Evolutionary conservation across 2,113 vertebrate genomes (phyloP).

Genomic region (Xiphorhynchus elegans): DNA sequence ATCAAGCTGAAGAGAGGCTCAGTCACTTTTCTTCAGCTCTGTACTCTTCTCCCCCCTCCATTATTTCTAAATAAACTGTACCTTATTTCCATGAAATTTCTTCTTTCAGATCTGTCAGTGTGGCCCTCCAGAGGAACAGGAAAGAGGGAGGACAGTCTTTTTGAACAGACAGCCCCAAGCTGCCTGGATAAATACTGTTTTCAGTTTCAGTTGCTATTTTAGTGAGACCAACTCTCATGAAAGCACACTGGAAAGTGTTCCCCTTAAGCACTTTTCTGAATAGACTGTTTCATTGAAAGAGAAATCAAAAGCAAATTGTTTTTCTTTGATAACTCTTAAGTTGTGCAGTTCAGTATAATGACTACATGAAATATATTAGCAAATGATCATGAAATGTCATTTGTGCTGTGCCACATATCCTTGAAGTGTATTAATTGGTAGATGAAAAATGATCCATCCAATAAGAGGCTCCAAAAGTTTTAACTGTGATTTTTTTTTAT

Average conservation of each 20-base stretch:
- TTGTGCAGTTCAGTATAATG: background rate
- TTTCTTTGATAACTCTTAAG: constrained; percentile 12
- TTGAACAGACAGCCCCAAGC: constrained; percentile 37
- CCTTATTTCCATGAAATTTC: constrained; percentile 40
- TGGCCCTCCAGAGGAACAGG: background rate
- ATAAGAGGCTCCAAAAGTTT: background rate
- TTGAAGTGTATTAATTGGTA: background rate
- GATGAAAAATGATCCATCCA: background rate
- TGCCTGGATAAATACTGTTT: constrained; percentile 40
- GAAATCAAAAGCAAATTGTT: constrained; percentile 54
- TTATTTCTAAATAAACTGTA: constrained; percentile 44
- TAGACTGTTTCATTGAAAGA: background rate
- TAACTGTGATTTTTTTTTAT: background rate
- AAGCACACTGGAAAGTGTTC: background rate
- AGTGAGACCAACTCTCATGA: constrained; percentile 55
- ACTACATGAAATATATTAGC: background rate
- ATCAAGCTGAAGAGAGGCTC: background rate
- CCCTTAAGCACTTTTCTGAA: constrained; percentile 29
- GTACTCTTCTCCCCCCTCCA: background rate
- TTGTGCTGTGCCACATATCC: background rate
- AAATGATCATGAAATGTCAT: background rate
- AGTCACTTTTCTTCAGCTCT: background rate
- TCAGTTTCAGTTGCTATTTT: constrained; percentile 51
- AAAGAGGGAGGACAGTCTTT: background rate
- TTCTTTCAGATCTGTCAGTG: constrained; percentile 41